Percentiles rank a stretch among this genome's conserved stretches.
Conservation (phyloP, 2,113 vertebrate species). For the Pitta sordida region DNA sequence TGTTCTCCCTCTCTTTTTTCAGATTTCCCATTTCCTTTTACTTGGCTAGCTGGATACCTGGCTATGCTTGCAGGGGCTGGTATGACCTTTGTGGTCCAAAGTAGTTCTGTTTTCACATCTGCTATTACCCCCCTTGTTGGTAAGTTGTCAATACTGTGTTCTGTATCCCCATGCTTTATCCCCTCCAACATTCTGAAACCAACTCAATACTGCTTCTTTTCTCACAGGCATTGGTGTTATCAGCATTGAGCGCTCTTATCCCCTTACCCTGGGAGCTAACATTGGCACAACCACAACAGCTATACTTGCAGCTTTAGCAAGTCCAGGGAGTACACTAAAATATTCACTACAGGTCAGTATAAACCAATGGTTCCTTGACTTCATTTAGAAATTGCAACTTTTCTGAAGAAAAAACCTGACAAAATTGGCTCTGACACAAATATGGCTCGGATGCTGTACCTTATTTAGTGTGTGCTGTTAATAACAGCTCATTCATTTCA, state of each 20-base stretch:
- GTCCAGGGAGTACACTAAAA: constrained; percentile 82
- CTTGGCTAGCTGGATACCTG: constrained; percentile 92
- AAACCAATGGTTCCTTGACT: background rate
- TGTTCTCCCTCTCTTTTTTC: background rate
- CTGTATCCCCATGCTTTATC: background rate
- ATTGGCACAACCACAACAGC: constrained; percentile 97
- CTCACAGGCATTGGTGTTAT: constrained; percentile 90
- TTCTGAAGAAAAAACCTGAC: background rate
- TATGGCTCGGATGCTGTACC: background rate
- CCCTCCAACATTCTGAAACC: background rate
- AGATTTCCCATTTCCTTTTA: constrained; percentile 96
- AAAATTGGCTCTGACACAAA: background rate
- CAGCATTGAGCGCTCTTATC: constrained; percentile 91
- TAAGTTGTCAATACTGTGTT: constrained; percentile 63
- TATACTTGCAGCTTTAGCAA: constrained; percentile 91
- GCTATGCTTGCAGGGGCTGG: constrained; percentile 92
- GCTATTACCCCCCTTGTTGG: constrained; percentile 95
- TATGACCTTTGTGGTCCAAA: constrained; percentile 97
- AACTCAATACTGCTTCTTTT: background rate
- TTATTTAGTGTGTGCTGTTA: background rate
- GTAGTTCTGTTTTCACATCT: constrained; percentile 97
- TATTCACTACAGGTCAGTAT: constrained; percentile 87
- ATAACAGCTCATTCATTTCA: background rate
- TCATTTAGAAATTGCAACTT: background rate
- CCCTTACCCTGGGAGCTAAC: constrained; percentile 92